Evolutionary conservation across 2,888 invertebrate species (phyloP).

Genomic region (Thyatira batis): DNA sequence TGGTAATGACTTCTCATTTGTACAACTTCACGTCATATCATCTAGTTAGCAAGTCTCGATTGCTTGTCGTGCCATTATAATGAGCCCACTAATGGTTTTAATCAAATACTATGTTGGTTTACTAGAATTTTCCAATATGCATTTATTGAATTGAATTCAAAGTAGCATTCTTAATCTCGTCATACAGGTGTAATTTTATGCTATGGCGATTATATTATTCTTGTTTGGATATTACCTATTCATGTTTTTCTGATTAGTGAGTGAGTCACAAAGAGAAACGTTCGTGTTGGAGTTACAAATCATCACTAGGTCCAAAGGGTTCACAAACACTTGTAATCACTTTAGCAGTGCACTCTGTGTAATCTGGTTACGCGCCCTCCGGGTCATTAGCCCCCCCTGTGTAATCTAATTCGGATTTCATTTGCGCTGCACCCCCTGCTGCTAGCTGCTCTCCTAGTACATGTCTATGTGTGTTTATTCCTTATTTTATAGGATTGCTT

Average conservation of each 20-base stretch:
- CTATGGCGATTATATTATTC: too few species aligned
- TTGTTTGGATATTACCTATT: too few species aligned
- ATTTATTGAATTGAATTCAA: not conserved
- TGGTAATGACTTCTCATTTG: not conserved
- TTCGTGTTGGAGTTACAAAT: slow-evolving; percentile 37
- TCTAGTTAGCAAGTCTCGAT: not conserved
- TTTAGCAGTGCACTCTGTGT: slow-evolving; percentile 45
- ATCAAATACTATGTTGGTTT: not conserved
- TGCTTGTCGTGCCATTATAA: not conserved
- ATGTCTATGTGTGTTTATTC: slow-evolving; percentile 16
- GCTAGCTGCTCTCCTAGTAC: slow-evolving; percentile 23
- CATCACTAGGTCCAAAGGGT: slow-evolving; percentile 33
- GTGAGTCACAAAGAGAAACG: not conserved
- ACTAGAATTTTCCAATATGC: not conserved
- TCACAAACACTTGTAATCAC: slow-evolving; percentile 53
- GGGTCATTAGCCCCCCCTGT: slow-evolving; percentile 56
- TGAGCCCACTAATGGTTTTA: not conserved
- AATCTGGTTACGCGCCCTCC: slow-evolving; percentile 54
- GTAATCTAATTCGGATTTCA: slow-evolving; percentile 72
- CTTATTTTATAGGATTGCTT: slow-evolving; percentile 21
- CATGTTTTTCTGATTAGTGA: too few species aligned
- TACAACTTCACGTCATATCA: not conserved
- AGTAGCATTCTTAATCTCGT: not conserved
- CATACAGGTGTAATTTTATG: too few species aligned
- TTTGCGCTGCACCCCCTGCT: slow-evolving; percentile 48